Base-by-base conservation (phyloP, 1,140 invertebrate genomes). In the Ceratosolen fusciceps region DNA sequence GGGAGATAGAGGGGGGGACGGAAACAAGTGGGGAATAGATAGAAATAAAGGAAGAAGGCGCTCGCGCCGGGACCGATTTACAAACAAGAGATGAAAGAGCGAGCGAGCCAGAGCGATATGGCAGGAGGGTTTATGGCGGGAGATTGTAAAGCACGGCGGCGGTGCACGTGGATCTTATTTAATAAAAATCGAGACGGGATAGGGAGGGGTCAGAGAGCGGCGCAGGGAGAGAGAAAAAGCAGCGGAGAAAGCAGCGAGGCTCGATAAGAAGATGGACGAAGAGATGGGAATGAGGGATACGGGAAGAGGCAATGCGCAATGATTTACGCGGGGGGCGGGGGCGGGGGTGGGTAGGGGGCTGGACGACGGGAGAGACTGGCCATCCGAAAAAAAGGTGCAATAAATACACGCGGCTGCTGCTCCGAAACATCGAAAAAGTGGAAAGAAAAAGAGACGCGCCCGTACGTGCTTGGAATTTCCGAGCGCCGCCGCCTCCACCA, bases 291-390 rank as follows among this genome's bases (percentile, higher is more conserved):
- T n/a, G n/a, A n/a, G n/a, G n/a, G n/a, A n/a, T n/a, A n/a, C n/a
- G n/a, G n/a, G n/a, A 74, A 24, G 58, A 60, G 12, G 37, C 24
- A 26, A 12, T 47, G 82, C 82, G 85, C 84, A 85, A 88, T 88
- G 87, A 88, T 88, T 87, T 87, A 88, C 83, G 82, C 77, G 81
- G 81, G 80, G n/a, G n/a, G n/a, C n/a, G n/a, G n/a, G n/a, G n/a
- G n/a, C n/a, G n/a, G n/a, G n/a, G n/a, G n/a, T n/a, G n/a, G n/a
- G n/a, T n/a, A n/a, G n/a, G n/a, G n/a, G n/a, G n/a, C n/a, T n/a
- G n/a, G n/a, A n/a, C n/a, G n/a, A n/a, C n/a, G n/a, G n/a, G n/a
- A n/a, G 80, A 82, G 82, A 84, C 74, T 80, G 81, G 77, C 83
- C 82, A 83, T 70, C 83, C 85, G 83, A 84, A 84, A 84, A 67